Evolutionary conservation across 2,113 vertebrate genomes (phyloP).

Genomic region (Chunga burmeisteri): DNA sequence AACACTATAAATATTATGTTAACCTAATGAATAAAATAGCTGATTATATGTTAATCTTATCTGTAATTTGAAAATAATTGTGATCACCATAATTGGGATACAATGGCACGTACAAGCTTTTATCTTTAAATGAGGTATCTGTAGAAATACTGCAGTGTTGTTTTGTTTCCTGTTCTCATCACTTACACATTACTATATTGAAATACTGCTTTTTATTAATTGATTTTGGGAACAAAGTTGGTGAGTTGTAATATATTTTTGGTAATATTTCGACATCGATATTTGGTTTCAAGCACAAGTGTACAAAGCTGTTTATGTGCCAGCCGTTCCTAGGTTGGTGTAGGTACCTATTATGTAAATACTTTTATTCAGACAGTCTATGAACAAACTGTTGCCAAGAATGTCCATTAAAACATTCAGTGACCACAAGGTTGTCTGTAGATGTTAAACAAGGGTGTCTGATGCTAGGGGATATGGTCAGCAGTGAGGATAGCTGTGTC

Average conservation of each 20-base stretch:
- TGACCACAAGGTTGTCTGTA: background rate
- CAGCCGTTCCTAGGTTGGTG: background rate
- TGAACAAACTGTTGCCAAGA: background rate
- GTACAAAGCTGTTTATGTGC: background rate
- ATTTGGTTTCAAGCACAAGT: background rate
- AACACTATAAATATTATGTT: background rate
- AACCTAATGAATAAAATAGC: background rate
- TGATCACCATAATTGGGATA: background rate
- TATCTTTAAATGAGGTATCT: background rate
- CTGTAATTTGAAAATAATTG: background rate
- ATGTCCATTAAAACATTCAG: background rate
- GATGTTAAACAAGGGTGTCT: background rate
- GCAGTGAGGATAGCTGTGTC: background rate
- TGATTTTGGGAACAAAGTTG: background rate
- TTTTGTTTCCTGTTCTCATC: background rate
- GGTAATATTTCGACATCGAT: background rate
- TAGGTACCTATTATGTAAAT: background rate
- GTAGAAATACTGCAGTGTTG: background rate
- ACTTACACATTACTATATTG: background rate
- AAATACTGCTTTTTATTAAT: background rate
- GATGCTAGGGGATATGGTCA: background rate
- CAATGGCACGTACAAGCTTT: background rate
- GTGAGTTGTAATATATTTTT: background rate
- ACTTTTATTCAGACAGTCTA: background rate
- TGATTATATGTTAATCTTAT: background rate